phyloP scores from a whole-genome alignment of 2,113 vertebrate species.

The Silurus asotus region DNA sequence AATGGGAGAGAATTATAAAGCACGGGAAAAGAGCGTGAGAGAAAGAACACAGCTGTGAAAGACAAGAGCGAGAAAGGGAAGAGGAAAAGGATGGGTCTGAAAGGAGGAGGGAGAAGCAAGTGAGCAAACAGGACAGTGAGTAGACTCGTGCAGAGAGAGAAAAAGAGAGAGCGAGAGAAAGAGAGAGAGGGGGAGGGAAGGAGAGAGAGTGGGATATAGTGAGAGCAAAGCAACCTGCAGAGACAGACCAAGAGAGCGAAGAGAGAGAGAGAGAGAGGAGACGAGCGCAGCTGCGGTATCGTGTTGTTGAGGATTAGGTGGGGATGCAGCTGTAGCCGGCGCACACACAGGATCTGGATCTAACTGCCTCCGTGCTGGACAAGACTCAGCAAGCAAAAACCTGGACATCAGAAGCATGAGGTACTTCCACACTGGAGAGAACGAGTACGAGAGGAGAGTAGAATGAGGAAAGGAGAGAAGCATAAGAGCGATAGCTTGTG shows the following conservation, averaged over 20 bases:
- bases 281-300: conserved; percentile 43
- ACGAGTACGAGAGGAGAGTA: conserved; percentile 29
- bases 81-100: conserved; percentile 25
- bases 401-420: conserved; percentile 52
- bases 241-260: conserved; percentile 50
- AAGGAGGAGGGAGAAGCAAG: conserved; percentile 44
- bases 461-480: not conserved
- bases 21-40: conserved; percentile 41
- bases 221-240: conserved; percentile 58
- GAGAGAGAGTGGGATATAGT: conserved; percentile 47
- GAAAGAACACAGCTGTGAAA: conserved; percentile 30
- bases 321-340: conserved; percentile 43
- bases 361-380: conserved; percentile 43
- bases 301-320: conserved; percentile 48
- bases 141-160: conserved; percentile 6
- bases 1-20: conserved; percentile 55
- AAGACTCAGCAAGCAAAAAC: conserved; percentile 20
- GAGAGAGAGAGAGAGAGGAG: conserved; percentile 25
- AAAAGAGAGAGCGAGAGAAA: not conserved
- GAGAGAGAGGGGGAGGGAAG: conserved; percentile 13
- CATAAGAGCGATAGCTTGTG: conserved; percentile 25
- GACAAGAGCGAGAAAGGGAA: conserved; percentile 21
- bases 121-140: conserved; percentile 34
- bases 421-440: conserved; percentile 38
- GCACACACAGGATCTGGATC: conserved; percentile 44